These are phyloP conservation scores for Noctua janthe DNA, from an alignment of 2,888 invertebrate genomes.

Conservation along the genomic window DNA sequence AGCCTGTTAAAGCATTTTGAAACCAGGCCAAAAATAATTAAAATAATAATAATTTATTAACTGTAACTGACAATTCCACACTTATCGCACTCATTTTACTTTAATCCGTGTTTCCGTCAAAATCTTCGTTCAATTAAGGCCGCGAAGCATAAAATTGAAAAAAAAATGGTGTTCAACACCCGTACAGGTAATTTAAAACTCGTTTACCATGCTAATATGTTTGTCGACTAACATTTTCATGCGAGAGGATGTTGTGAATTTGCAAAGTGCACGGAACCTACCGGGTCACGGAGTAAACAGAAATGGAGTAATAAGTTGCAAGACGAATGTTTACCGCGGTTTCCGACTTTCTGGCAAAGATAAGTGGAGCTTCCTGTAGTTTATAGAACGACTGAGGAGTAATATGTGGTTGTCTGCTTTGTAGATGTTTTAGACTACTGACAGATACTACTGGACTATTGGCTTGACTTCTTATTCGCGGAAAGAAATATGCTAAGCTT, in stretches of 20 bases:
- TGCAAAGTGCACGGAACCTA: slow-evolving; percentile 39
- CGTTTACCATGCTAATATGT: slow-evolving; percentile 53
- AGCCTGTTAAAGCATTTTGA: neutral
- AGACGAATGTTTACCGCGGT: neutral
- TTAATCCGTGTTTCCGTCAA: slow-evolving; percentile 5
- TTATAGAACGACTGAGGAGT: neutral
- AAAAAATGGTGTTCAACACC: slow-evolving; percentile 35
- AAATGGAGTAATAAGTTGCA: slow-evolving; percentile 34
- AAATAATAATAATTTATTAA: neutral
- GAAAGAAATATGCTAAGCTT: neutral
- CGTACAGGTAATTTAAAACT: slow-evolving; percentile 57
- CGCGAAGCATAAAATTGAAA: slow-evolving; percentile 51
- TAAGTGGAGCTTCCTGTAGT: neutral
- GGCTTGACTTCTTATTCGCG: neutral
- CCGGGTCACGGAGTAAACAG: slow-evolving; percentile 10
- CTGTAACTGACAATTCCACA: neutral
- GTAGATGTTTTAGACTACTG: too few relatives aligned
- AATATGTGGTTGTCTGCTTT: neutral
- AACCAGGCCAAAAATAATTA: neutral
- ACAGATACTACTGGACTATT: neutral
- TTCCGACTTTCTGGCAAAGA: neutral
- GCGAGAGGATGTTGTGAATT: slow-evolving; percentile 51
- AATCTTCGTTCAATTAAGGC: slow-evolving; percentile 45
- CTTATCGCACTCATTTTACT: slow-evolving; percentile 11
- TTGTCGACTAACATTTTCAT: slow-evolving; percentile 46